phyloP scores from a whole-genome alignment of 2,113 vertebrate species.

The Craseonycteris thonglongyai region DNA sequence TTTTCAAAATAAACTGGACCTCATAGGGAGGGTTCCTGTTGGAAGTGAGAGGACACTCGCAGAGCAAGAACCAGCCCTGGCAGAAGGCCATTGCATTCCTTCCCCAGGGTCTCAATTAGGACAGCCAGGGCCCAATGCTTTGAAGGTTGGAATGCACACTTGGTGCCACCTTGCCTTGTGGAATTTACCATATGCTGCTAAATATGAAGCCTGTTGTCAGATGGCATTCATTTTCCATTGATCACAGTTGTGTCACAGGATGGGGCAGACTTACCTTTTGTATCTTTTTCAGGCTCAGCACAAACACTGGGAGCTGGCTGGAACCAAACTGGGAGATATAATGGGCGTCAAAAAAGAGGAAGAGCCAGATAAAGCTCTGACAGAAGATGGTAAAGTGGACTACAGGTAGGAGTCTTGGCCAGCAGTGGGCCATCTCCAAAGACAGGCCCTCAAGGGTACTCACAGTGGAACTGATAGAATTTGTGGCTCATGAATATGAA shows the following conservation, averaged over 20 bases:
- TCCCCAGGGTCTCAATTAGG: background rate
- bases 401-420: constrained; percentile 83
- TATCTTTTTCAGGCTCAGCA: constrained; percentile 89
- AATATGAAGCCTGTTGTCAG: background rate
- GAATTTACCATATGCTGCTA: background rate
- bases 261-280: background rate
- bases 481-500: background rate
- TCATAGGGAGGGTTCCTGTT: background rate
- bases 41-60: background rate
- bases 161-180: background rate
- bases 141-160: background rate
- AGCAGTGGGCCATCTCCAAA: rapidly evolving
- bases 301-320: constrained; percentile 98
- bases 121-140: background rate
- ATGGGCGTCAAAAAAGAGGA: constrained; percentile 98
- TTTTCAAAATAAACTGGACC: background rate
- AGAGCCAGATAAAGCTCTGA: constrained; percentile 81
- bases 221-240: background rate
- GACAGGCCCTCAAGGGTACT: background rate
- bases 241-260: background rate
- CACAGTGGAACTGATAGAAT: background rate
- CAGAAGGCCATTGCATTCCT: background rate
- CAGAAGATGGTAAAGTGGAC: constrained; percentile 95
- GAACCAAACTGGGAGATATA: constrained; percentile 97
- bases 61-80: background rate